phyloP scores from a whole-genome alignment of 2,797 vertebrate species.

The Rallus crepitans region DNA sequence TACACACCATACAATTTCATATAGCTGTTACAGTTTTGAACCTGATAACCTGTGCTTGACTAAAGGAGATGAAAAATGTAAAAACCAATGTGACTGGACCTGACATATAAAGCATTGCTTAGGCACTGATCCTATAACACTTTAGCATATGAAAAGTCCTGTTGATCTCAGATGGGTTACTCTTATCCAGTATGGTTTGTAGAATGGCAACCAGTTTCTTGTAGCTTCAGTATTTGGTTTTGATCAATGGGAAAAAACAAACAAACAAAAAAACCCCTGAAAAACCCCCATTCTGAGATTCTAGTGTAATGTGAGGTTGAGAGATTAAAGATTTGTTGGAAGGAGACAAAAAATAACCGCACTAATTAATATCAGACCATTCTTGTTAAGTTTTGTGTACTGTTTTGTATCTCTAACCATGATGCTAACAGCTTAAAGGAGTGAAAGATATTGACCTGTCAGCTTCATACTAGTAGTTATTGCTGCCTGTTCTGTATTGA shows the following conservation, averaged over 20 bases:
- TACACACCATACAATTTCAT: not conserved
- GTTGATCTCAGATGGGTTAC: not conserved
- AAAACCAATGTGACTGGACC: not conserved
- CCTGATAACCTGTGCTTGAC: not conserved
- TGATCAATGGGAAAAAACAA: not conserved
- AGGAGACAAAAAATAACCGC: not conserved
- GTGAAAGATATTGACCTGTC: not conserved
- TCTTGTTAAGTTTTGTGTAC: not conserved
- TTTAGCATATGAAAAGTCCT: not conserved
- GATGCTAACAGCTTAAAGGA: not conserved
- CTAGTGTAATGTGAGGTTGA: not conserved
- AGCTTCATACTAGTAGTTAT: not conserved
- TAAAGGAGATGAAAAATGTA: not conserved
- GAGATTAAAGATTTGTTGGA: not conserved
- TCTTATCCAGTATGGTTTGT: not conserved
- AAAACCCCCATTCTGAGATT: not conserved
- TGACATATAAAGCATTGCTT: not conserved
- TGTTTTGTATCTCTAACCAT: not conserved
- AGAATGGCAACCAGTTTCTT: not conserved
- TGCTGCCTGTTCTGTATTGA: not conserved
- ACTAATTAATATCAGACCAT: not conserved
- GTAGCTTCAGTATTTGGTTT: not conserved
- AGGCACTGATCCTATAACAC: not conserved
- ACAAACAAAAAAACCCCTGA: not conserved
- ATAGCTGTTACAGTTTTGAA: not conserved